A percentile compares a stretch with the other conserved stretches of the same genome.
Evolutionary conservation across 2,113 vertebrate species (phyloP).

Genomic region (Excalfactoria chinensis): DNA sequence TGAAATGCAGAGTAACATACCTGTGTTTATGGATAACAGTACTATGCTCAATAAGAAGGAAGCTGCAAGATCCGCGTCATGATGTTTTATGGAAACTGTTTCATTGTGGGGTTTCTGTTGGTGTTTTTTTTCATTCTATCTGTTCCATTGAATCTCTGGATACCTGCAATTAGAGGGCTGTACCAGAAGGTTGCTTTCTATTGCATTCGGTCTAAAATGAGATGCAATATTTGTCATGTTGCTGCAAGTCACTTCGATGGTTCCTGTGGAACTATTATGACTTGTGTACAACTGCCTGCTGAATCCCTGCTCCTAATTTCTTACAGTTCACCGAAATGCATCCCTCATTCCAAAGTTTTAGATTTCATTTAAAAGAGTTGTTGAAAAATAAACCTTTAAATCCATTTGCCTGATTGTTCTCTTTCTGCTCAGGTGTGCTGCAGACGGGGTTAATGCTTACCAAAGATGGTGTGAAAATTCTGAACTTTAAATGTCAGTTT

Average conservation of each 20-base stretch:
- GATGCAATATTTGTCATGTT: background rate
- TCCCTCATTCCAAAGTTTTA: background rate
- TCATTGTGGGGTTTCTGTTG: too few species aligned
- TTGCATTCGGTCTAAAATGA: background rate
- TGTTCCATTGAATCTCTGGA: background rate
- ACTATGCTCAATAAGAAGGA: background rate
- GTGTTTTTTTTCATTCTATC: background rate
- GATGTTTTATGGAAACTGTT: background rate
- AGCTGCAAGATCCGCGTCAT: background rate
- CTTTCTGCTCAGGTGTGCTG: conserved; percentile 82
- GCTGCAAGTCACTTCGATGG: background rate
- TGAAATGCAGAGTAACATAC: background rate
- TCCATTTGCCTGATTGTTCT: background rate
- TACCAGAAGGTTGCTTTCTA: background rate
- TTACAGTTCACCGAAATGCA: background rate
- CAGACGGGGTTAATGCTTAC: conserved; percentile 91
- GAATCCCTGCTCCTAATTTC: background rate
- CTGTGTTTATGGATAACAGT: background rate
- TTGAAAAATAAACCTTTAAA: background rate
- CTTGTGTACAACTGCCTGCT: background rate
- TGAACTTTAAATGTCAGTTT: conserved; percentile 90
- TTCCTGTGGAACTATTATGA: background rate
- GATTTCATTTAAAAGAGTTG: background rate
- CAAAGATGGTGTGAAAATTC: conserved; percentile 82
- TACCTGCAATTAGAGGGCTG: background rate